Percentiles rank a stretch among this genome's conserved stretches.
phyloP scores from a whole-genome alignment of 2,113 vertebrate species.

The Campylomormyrus tamandua region DNA sequence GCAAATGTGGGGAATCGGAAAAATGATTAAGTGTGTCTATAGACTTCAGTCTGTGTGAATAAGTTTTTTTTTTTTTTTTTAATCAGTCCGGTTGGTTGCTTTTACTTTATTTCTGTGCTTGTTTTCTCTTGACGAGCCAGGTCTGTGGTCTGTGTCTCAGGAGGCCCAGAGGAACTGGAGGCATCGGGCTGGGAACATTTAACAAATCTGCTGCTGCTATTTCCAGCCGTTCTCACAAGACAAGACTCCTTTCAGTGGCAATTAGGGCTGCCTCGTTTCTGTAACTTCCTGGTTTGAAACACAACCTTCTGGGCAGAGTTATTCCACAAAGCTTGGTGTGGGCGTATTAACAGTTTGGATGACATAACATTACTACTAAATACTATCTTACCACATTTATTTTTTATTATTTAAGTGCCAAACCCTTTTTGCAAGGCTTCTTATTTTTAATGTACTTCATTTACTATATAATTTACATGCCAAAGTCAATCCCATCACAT shows the following conservation, averaged over 20 bases:
- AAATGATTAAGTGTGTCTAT: constrained; percentile 51
- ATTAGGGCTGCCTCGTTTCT: constrained; percentile 27
- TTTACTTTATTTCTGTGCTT: constrained; percentile 28
- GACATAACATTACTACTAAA: constrained; percentile 8
- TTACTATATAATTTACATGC: neutral
- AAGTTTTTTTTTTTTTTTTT: constrained; percentile 21
- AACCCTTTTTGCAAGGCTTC: neutral
- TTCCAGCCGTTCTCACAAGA: constrained; percentile 36
- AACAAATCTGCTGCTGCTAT: constrained; percentile 36
- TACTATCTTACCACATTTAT: neutral
- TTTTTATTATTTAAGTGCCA: neutral
- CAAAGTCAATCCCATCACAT: neutral
- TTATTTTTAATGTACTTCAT: neutral
- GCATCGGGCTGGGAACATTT: constrained; percentile 33
- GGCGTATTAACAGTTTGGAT: neutral
- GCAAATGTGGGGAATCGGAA: constrained; percentile 59
- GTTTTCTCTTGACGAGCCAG: constrained; percentile 26
- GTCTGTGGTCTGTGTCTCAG: neutral
- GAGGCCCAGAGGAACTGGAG: constrained; percentile 29
- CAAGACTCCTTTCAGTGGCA: constrained; percentile 24
- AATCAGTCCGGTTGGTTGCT: constrained; percentile 33
- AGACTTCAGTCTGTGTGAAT: constrained; percentile 45
- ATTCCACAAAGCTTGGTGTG: neutral
- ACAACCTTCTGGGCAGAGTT: neutral
- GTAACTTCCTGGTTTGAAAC: neutral